These are phyloP conservation scores for Hypolimnas misippus DNA, from an alignment of 2,888 invertebrate genomes.

Conservation along the genomic window DNA sequence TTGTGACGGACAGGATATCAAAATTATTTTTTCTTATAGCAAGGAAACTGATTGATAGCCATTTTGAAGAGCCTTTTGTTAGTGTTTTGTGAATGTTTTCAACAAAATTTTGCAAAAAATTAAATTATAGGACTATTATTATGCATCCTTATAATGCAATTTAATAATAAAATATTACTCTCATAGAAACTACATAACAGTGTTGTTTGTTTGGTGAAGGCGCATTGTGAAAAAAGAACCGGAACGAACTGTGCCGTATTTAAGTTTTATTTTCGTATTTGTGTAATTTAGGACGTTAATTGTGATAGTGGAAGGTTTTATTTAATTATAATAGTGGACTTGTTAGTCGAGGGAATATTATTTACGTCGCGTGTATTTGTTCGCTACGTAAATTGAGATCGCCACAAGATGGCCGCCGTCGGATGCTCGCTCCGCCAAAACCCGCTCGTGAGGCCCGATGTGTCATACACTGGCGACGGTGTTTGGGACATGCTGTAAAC, in stretches of 20 bases:
- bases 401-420: conserved; percentile 83
- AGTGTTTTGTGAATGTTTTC: conserved; percentile 85
- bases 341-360: conserved; percentile 52
- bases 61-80: conserved; percentile 84
- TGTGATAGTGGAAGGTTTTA: conserved; percentile 49
- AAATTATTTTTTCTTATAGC: conserved; percentile 76
- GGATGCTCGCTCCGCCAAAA: conserved; percentile 82
- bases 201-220: conserved; percentile 71
- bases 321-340: conserved; percentile 40
- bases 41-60: conserved; percentile 80
- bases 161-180: conserved; percentile 48
- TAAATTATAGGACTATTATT: conserved; percentile 53
- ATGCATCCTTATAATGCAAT: conserved; percentile 37
- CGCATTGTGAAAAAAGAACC: conserved; percentile 74
- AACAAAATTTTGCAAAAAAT: conserved; percentile 67
- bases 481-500: conserved; percentile 73
- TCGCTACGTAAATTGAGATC: conserved; percentile 80
- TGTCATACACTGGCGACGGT: conserved; percentile 70
- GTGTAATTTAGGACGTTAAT: conserved; percentile 48
- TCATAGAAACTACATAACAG: conserved; percentile 50
- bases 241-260: conserved; percentile 71
- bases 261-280: conserved; percentile 56
- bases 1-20: conserved; percentile 76
- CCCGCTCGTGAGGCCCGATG: conserved; percentile 76
- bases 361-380: conserved; percentile 80